Evolutionary conservation across 2,113 vertebrate species (phyloP).

Genomic region (Microcebus ravelobensis): DNA sequence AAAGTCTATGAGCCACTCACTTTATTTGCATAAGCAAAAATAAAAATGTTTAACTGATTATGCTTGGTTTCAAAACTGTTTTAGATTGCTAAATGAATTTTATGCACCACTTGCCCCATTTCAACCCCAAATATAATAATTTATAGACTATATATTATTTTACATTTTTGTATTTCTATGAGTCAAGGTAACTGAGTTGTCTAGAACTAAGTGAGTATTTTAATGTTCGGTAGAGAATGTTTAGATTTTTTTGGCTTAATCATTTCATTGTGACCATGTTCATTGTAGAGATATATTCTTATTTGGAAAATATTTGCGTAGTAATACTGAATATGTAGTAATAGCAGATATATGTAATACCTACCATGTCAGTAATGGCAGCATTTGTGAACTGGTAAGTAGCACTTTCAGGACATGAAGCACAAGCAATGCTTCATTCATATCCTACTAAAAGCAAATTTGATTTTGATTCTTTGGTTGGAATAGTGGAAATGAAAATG

Average conservation of each 20-base stretch:
- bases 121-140: background rate
- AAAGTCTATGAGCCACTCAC: background rate
- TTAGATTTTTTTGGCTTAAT: background rate
- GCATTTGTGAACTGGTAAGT: background rate
- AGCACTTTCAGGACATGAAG: background rate
- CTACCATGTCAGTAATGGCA: background rate
- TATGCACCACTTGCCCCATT: background rate
- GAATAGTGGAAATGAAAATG: background rate
- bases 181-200: background rate
- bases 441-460: background rate
- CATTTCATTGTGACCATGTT: background rate
- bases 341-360: background rate
- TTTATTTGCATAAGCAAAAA: background rate
- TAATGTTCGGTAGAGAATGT: background rate
- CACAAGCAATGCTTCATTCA: background rate
- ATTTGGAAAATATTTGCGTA: background rate
- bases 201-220: background rate
- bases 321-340: background rate
- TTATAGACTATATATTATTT: background rate
- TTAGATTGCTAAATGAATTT: background rate
- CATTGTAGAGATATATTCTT: background rate
- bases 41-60: background rate
- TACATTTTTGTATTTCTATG: background rate
- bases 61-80: background rate
- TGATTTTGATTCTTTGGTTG: constrained; percentile 1